Conservation (phyloP, 2,113 vertebrate species). For the Sus scrofa region T2T-Sscrofa CM000826.6:114576501-114577000, state of each 20-base stretch:
- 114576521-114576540: background rate
- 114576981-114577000: background rate
- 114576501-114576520: background rate
- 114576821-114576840: background rate
- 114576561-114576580: background rate
- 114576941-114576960: background rate
- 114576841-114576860: background rate
- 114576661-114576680: background rate
- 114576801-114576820: too few species aligned
- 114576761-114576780: too few species aligned
- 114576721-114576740: background rate
- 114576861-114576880: background rate
- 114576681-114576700: background rate
- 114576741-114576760: too few species aligned
- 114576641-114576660: background rate
- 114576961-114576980: background rate
- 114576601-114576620: background rate
- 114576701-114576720: background rate
- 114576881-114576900: background rate
- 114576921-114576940: background rate
- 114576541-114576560: background rate
- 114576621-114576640: background rate
- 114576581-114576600: background rate
- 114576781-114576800: too few species aligned
- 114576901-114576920: background rate